These are phyloP conservation scores for Hylaeus volcanicus DNA, from an alignment of 1,140 invertebrate genomes.

Conservation along the genomic window DNA sequence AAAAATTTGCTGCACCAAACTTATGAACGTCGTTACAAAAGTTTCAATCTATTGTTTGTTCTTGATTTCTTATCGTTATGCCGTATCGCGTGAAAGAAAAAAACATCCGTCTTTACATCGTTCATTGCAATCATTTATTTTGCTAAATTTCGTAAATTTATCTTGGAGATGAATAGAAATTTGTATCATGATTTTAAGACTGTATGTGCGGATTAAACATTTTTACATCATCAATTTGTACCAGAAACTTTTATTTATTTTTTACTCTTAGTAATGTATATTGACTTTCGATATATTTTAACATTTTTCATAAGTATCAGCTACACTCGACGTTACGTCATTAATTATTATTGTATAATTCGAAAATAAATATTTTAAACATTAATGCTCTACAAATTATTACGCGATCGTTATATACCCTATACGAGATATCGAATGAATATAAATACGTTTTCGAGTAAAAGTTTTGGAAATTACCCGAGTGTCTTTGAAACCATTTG, in stretches of 20 bases:
- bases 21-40: constrained; percentile 21
- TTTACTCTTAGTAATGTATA: constrained; percentile 65
- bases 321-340: constrained; percentile 56
- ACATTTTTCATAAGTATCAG: constrained; percentile 51
- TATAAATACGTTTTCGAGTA: too few relatives aligned
- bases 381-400: constrained; percentile 22
- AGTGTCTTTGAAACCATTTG: too few relatives aligned
- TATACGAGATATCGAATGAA: too few relatives aligned
- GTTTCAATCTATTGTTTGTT: constrained; percentile 16
- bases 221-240: constrained; percentile 60
- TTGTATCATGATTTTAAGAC: constrained; percentile 52
- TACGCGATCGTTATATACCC: not conserved
- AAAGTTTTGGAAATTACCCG: too few relatives aligned
- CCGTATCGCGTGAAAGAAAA: not conserved
- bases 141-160: constrained; percentile 35
- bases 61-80: not conserved
- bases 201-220: constrained; percentile 54
- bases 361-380: constrained; percentile 77
- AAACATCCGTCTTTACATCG: constrained; percentile 1
- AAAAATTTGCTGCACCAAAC: constrained; percentile 41
- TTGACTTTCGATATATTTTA: constrained; percentile 50
- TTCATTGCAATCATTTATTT: constrained; percentile 29
- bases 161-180: constrained; percentile 47
- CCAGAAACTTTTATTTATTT: constrained; percentile 71
- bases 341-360: constrained; percentile 71